Evolutionary conservation across 2,888 invertebrate genomes (phyloP).

Genomic region (Papilio elwesi): DNA sequence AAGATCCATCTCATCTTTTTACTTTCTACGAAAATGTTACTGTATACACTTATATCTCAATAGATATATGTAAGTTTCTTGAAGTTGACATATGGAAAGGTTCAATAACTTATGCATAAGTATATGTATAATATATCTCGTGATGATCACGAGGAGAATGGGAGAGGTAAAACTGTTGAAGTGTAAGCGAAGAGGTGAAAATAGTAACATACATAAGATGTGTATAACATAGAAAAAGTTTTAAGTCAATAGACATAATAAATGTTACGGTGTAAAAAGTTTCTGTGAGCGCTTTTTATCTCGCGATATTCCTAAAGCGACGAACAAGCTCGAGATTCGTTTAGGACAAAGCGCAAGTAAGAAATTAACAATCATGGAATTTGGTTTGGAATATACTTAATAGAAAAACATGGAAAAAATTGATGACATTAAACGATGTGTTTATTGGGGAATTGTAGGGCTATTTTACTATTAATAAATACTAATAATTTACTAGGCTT

Average conservation of each 20-base stretch:
- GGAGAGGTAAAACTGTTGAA: slow-evolving; percentile 20
- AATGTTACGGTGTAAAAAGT: not conserved
- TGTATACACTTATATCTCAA: slow-evolving; percentile 11
- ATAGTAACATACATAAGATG: not conserved
- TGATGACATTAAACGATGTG: no score
- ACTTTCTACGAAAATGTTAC: slow-evolving; percentile 36
- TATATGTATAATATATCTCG: not conserved
- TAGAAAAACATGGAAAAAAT: no score
- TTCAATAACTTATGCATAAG: not conserved
- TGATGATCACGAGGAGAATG: not conserved
- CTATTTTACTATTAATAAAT: no score
- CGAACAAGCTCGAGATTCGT: no score
- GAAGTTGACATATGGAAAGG: not conserved
- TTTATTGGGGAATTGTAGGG: no score
- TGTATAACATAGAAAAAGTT: not conserved
- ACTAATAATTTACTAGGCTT: no score
- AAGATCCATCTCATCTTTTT: slow-evolving; percentile 26
- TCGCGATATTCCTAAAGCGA: not conserved
- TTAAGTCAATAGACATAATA: not conserved
- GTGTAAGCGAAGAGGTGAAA: slow-evolving; percentile 3
- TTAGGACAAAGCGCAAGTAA: no score
- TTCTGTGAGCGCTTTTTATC: not conserved
- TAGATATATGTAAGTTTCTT: slow-evolving; percentile 13
- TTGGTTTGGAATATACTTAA: no score
- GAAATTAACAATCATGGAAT: no score